Evolutionary conservation across 1,140 invertebrate species (phyloP), one percentile per base, ranked within the genome.

Genomic region (Andricus grossulariae): DNA sequence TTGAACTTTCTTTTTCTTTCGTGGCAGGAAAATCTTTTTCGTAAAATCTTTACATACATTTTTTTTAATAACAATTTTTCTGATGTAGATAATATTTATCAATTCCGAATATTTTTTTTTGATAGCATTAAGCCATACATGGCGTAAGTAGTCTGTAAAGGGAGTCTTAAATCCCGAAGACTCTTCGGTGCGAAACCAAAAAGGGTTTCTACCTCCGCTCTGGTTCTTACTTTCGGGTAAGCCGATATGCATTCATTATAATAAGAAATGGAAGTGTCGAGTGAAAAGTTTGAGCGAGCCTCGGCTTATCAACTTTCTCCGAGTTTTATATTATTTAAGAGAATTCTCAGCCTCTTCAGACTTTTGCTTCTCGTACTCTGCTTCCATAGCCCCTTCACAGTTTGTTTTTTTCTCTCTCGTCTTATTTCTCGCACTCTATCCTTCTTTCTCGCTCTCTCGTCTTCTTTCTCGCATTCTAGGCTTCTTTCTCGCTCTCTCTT

Each of bases 181-280:
- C 84, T 85, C 55, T 74, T 81, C 78, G 76, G 77, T 84, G 83
- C 85, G 83, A 81, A 83, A 83, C 75, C 80, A 81, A 87, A 91
- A 90, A 89, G 89, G 86, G 85, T 90, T 90, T 85, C 80, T 74
- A 86, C 84, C 88, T 3, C 2, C 39, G 39, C 60, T 88, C 83
- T 76, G 80, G 84, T 81, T 85, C 84, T 80, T 83, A 85, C 83
- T 87, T 87, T 83, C 83, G 83, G 84, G 85, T 91, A 91, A 91
- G 90, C 90, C 90, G 90, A 91, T 91, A 91, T 91, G 88, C 90
- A 91, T 91, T 91, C 89, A 91, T 91, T 91, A 91, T 88, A 90
- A 91, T 90, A 90, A 91, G 90, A 90, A 90, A 91, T 91, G 88
- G 83, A 86, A 88, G 83, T 82, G 84, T 73, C 84, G 86, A 91